phyloP scores from a whole-genome alignment of 2,888 invertebrate genomes.

The Caenorhabditis becei region DNA sequence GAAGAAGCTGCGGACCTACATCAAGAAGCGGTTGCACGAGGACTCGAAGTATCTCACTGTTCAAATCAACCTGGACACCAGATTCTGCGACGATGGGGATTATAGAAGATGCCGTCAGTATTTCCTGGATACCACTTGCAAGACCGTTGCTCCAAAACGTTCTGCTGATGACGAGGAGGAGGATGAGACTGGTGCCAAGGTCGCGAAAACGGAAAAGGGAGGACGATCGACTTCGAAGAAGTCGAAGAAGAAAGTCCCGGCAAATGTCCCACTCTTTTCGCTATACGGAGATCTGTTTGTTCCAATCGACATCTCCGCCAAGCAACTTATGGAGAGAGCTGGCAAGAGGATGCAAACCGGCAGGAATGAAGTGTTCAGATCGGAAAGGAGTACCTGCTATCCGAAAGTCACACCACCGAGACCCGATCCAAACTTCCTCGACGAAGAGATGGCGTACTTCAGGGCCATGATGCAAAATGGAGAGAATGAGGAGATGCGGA shows the following conservation, averaged over 20 bases:
- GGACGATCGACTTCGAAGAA: background rate
- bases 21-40: background rate
- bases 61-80: background rate
- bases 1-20: background rate
- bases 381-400: background rate
- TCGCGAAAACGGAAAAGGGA: background rate
- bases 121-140: background rate
- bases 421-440: background rate
- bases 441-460: background rate
- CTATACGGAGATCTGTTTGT: background rate
- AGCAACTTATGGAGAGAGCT: background rate
- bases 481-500: background rate
- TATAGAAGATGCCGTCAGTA: background rate
- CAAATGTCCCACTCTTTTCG: background rate
- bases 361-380: background rate
- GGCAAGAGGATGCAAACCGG: background rate
- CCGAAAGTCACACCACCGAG: background rate
- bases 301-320: background rate
- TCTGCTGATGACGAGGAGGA: background rate
- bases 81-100: background rate
- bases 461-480: background rate
- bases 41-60: background rate
- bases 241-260: background rate
- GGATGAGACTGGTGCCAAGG: background rate
- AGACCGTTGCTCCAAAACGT: background rate